A percentile compares a stretch with the other conserved stretches of the same genome.
These are phyloP conservation scores for Musca domestica DNA, from an alignment of 1,140 invertebrate genomes.

Conservation along the genomic window DNA sequence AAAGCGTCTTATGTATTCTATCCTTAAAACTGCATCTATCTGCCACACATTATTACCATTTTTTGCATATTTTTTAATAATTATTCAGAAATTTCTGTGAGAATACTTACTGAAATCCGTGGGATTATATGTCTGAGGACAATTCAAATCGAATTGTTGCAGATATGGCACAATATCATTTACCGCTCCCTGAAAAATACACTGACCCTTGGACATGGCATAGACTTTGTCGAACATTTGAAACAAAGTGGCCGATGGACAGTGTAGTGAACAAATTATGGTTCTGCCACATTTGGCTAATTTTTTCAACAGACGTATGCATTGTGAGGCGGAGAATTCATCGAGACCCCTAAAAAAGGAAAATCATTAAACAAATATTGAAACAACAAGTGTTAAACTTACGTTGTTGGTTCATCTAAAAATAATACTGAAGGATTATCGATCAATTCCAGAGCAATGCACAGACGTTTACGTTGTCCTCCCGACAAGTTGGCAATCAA, in stretches of 20 bases:
- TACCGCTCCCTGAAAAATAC: constrained; percentile 70
- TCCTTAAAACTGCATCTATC: too few species aligned
- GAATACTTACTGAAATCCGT: constrained; percentile 76
- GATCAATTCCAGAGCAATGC: constrained; percentile 89
- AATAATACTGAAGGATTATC: constrained; percentile 92
- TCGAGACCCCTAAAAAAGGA: constrained; percentile 62
- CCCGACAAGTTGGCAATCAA: constrained; percentile 76
- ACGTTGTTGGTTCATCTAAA: constrained; percentile 82
- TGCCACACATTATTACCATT: too few species aligned
- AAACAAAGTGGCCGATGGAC: constrained; percentile 79
- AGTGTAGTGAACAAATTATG: constrained; percentile 88
- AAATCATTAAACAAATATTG: too few species aligned
- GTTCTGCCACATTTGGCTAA: constrained; percentile 79
- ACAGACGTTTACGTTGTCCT: constrained; percentile 87
- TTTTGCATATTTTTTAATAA: too few species aligned
- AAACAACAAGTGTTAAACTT: constrained; percentile 46
- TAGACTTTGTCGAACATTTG: constrained; percentile 76
- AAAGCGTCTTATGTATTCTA: too few species aligned
- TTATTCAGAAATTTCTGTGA: too few species aligned
- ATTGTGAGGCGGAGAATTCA: constrained; percentile 73
- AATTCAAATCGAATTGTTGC: constrained; percentile 63
- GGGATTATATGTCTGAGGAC: constrained; percentile 76
- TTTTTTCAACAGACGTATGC: constrained; percentile 70
- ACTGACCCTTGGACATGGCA: constrained; percentile 70
- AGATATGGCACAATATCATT: constrained; percentile 71